A percentile compares a stretch with the other conserved stretches of the same genome.
These are phyloP conservation scores for Spheniscus mendiculus DNA, from an alignment of 2,113 vertebrate genomes.

Conservation along the genomic window DNA sequence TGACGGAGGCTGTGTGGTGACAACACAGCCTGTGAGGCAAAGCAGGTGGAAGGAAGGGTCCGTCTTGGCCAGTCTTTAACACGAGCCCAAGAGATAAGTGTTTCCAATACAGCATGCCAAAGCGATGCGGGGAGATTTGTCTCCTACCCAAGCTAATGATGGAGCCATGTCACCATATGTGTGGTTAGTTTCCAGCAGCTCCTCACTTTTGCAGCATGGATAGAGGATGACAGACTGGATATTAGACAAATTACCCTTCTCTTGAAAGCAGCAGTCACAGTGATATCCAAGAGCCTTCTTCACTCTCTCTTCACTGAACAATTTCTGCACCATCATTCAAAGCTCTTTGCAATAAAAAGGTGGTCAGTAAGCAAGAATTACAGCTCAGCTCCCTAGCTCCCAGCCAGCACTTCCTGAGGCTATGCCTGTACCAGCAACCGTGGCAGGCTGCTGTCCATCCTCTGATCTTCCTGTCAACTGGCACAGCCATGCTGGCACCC, in stretches of 20 bases:
- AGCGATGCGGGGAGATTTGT: slow-evolving; percentile 33
- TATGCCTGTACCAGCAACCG: neutral
- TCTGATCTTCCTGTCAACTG: neutral
- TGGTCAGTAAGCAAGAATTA: neutral
- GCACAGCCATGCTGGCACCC: neutral
- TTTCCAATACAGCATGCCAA: slow-evolving; percentile 49
- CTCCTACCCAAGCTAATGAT: slow-evolving; percentile 58
- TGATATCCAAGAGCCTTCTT: slow-evolving; percentile 25
- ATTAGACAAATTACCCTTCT: slow-evolving; percentile 63
- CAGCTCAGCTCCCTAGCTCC: neutral
- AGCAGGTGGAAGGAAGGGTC: slow-evolving; percentile 43
- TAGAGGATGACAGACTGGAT: slow-evolving; percentile 59
- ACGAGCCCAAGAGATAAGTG: slow-evolving; percentile 29
- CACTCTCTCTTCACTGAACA: slow-evolving; percentile 3
- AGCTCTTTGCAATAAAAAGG: neutral
- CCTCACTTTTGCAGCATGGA: slow-evolving; percentile 49
- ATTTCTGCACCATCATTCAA: slow-evolving; percentile 40
- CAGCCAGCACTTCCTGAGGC: neutral
- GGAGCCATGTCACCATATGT: slow-evolving; percentile 68
- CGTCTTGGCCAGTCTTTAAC: neutral
- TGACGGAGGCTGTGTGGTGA: neutral
- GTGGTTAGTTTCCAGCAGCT: slow-evolving; percentile 66
- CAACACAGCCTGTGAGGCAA: slow-evolving; percentile 41
- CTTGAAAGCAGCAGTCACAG: slow-evolving; percentile 20
- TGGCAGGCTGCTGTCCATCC: neutral